These are phyloP conservation scores for Balanococcus diminutus DNA, from an alignment of 2,888 invertebrate species.

Conservation along the genomic window DNA sequence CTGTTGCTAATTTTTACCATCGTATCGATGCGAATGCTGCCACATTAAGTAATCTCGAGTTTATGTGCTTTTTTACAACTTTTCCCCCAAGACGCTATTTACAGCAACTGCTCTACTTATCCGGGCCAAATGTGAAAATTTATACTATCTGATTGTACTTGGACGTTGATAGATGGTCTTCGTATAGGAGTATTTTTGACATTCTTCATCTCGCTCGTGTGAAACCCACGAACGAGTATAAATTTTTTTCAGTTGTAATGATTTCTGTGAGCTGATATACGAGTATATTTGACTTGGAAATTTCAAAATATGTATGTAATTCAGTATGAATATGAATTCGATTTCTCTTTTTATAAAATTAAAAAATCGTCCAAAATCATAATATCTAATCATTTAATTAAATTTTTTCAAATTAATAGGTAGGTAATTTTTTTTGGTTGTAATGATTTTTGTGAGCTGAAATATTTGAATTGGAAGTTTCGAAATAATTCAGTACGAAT, in stretches of 20 bases:
- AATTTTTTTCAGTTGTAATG: background rate
- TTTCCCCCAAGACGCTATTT: background rate
- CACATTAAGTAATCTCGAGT: background rate
- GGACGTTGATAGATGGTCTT: slow-evolving; percentile 2
- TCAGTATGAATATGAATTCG: too few relatives aligned
- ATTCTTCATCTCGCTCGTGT: background rate
- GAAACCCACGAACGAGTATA: background rate
- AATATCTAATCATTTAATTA: too few relatives aligned
- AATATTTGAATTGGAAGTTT: too few relatives aligned
- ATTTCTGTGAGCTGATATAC: background rate
- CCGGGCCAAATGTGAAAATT: background rate
- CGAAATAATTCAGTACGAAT: too few relatives aligned
- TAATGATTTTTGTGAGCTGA: too few relatives aligned
- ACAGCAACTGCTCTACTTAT: background rate
- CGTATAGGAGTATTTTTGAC: background rate
- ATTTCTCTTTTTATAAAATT: too few relatives aligned
- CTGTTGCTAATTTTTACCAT: background rate
- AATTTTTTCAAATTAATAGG: too few relatives aligned
- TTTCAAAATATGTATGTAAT: too few relatives aligned
- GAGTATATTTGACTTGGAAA: too few relatives aligned
- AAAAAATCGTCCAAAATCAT: too few relatives aligned
- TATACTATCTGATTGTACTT: background rate
- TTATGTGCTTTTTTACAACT: background rate
- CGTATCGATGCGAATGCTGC: background rate
- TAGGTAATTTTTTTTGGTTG: too few relatives aligned